Conservation (phyloP, 2,113 vertebrate species). For the Misgurnus anguillicaudatus region DNA sequence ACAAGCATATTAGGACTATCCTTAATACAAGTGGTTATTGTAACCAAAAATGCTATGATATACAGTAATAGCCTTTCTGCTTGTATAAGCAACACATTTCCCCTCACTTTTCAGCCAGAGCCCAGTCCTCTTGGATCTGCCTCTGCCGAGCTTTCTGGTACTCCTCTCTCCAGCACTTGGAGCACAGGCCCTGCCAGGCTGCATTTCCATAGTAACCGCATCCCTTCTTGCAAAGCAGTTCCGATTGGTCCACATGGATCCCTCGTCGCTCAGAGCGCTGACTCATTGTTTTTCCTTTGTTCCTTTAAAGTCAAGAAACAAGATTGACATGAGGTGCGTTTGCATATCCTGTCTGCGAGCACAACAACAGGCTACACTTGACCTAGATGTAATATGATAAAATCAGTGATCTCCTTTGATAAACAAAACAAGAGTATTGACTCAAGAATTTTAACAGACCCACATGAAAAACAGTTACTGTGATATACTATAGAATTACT, state of each 20-base stretch:
- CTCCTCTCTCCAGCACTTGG: conserved; percentile 97
- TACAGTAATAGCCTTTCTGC: too few relatives aligned
- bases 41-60: too few relatives aligned
- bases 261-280: conserved; percentile 89
- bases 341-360: not conserved
- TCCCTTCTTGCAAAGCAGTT: conserved; percentile 96
- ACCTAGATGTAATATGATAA: not conserved
- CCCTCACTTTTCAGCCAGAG: conserved; percentile 89
- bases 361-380: not conserved
- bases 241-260: conserved; percentile 95
- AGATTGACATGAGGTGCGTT: conserved; percentile 6
- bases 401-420: too few relatives aligned
- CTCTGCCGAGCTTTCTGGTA: conserved; percentile 90
- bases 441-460: too few relatives aligned
- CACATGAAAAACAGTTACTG: too few relatives aligned
- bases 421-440: too few relatives aligned
- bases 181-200: conserved; percentile 94
- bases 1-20: not conserved
- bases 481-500: too few relatives aligned
- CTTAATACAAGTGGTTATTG: too few relatives aligned
- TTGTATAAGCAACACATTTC: not conserved
- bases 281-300: conserved; percentile 73
- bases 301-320: not conserved
- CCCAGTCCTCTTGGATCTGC: conserved; percentile 97
- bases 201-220: conserved; percentile 97